Evolutionary conservation across 2,888 invertebrate genomes (phyloP), one percentile per base, ranked within the genome.

Genomic region (Drosophila nr. perissopoda): DNA sequence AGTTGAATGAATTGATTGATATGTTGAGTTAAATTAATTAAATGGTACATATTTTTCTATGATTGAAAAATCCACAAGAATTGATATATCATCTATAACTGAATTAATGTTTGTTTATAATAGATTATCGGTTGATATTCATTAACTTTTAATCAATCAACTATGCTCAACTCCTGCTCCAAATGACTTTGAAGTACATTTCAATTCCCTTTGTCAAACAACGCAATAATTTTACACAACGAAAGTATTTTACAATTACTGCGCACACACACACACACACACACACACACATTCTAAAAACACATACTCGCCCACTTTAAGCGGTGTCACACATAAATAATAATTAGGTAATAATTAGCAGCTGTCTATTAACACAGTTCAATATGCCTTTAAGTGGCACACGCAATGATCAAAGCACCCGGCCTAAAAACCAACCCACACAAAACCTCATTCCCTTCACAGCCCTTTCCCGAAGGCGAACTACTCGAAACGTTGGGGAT

Each of bases 311-410:
- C 54, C 8, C 33, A 56, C 25, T 18, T 48, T n/a, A 27, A 42
- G 51, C 61, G 57, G 11, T n/a, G 38, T 11, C 60, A 62, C 62
- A 54, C 81, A 79, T 89, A 89, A 81, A 89, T 89, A 80, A 82
- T 89, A 84, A 85, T 85, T 88, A 82, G 85, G 88, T 85, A 85
- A 84, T 85, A 85, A 85, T 89, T 89, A 76, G 80, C 89, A 88
- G 72, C 74, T 84, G 82, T 78, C 85, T 84, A 85, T 85, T 85
- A 89, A 85, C 85, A 74, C 57, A 73, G 54, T 83, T 88, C 84
- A 83, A 86, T 88, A 83, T 61, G 83, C 74, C 60, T 86, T 82
- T 72, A 65, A 86, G 84, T 76, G 79, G 60, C 69, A 60, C 70
- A 69, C 61, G 60, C 70, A 70, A 61, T 61, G 56, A 63, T 65